Base-by-base conservation (phyloP, 2,113 vertebrate species). In the Austrofundulus limnaeus region DNA sequence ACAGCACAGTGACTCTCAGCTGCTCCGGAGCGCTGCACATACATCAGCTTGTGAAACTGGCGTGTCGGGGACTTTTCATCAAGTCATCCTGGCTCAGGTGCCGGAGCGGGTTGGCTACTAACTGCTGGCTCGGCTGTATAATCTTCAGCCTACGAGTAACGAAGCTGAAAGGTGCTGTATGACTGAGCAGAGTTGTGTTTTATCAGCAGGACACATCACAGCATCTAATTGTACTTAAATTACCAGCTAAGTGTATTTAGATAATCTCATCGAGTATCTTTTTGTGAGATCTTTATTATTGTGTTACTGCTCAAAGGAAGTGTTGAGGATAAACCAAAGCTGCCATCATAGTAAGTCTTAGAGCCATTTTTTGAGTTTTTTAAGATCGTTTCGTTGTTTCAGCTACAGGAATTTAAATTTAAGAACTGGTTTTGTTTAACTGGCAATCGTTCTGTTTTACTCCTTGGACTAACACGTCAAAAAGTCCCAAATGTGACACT, bases 401-500 rank as follows among this genome's bases (percentile, higher is more conserved):
- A 34, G 10, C 6, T 34, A 34, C 8, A 34, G 5, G 31, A 10
- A 9, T 10, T 34, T 34, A 34, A 34, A 34, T 1, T 34, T 9
- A 34, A 34, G n/a, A n/a, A n/a, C n/a, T n/a, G n/a, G n/a, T n/a
- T n/a, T n/a, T n/a, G n/a, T n/a, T n/a, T n/a, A n/a, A n/a, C n/a
- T n/a, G n/a, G n/a, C n/a, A n/a, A n/a, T 5, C 31, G 5, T 21
- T 86, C 24, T 34, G 57, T 87, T 88, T 73, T 70, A 64, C 21
- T 37, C 42, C 57, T 23, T 24, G 51, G 19, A 21, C 64, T 68
- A 71, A 85, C 80, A 85, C 58, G 82, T 86, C 76, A 81, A 87
- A 78, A 62, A 62, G 58, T 87, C 88, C 78, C 72, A 84, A 90
- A 83, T 58, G 77, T 83, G 87, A 89, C 83, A 89, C 81, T 89